Conservation (phyloP, 1,140 invertebrate genomes). For the Leptopilina clavipes region DNA sequence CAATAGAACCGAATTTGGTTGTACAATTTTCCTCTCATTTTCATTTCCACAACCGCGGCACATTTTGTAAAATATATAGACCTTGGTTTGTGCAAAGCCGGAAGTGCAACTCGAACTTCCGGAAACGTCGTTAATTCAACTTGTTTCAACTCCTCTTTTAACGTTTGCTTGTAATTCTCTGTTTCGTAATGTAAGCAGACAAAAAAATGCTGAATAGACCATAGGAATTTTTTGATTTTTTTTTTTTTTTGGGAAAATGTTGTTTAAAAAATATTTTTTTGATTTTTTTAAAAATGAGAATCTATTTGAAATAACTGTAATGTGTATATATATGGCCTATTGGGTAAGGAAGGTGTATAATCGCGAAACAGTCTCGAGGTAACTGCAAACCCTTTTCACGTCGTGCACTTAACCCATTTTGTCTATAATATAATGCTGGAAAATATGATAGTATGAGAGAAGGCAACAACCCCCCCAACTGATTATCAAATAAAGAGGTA, state of each 20-base stretch:
- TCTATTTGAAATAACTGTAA: too few relatives aligned
- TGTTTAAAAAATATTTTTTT: too few relatives aligned
- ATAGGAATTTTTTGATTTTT: too few relatives aligned
- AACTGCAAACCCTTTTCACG: background rate
- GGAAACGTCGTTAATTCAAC: constrained; percentile 46
- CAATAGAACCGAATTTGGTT: constrained; percentile 26
- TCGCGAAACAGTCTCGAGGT: constrained; percentile 8
- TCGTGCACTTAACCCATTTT: constrained; percentile 26
- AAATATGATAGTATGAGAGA: constrained; percentile 24
- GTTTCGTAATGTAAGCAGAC: constrained; percentile 36
- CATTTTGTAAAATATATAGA: constrained; percentile 41
- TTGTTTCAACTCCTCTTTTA: constrained; percentile 39
- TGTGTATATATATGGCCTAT: too few relatives aligned
- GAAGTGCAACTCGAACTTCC: constrained; percentile 43
- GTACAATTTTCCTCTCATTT: background rate
- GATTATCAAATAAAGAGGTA: constrained; percentile 6
- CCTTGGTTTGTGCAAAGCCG: constrained; percentile 25
- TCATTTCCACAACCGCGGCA: constrained; percentile 20
- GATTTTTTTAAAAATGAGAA: too few relatives aligned
- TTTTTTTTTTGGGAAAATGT: too few relatives aligned
- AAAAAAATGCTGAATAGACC: background rate
- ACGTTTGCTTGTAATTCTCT: constrained; percentile 26
- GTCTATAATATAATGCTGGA: constrained; percentile 23
- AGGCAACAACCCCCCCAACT: constrained; percentile 7
- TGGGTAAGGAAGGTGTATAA: constrained; percentile 12